phyloP scores from a whole-genome alignment of 2,797 vertebrate genomes.

The Lateolabrax maculatus region DNA sequence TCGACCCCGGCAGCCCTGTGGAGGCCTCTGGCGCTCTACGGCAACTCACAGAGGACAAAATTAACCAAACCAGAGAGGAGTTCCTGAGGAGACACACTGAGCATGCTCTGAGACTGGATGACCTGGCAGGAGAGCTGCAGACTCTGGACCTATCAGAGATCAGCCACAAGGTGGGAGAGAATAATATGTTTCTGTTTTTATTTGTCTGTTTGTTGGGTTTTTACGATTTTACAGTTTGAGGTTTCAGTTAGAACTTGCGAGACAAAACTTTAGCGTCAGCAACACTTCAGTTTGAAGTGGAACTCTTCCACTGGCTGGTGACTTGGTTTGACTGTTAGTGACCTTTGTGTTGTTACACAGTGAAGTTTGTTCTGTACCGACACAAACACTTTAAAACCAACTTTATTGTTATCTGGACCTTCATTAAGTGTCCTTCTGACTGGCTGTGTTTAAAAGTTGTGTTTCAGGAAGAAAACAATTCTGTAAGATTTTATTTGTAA shows the following conservation, averaged over 20 bases:
- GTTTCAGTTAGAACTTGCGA: background rate
- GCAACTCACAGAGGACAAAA: conserved; percentile 86
- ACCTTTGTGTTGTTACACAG: no score
- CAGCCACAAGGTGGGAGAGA: conserved; percentile 87
- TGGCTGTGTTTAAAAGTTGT: no score
- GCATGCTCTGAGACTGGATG: conserved; percentile 90
- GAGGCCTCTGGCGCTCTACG: conserved; percentile 85
- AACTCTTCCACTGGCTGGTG: no score
- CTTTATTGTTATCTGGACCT: no score
- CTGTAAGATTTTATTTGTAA: no score
- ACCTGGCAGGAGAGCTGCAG: conserved; percentile 93
- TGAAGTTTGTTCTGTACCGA: no score
- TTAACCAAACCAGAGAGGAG: conserved; percentile 85
- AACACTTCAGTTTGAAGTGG: no score
- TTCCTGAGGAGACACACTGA: conserved; percentile 90
- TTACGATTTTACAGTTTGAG: background rate
- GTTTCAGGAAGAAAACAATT: no score
- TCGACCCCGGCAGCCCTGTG: conserved; percentile 78
- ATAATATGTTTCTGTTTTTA: background rate
- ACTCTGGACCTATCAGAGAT: conserved; percentile 91
- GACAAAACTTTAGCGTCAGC: no score
- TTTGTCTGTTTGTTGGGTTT: background rate
- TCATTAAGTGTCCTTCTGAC: no score
- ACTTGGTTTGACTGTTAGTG: no score
- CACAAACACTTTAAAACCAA: no score